Evolutionary conservation across 2,888 invertebrate genomes (phyloP).

Genomic region (Eremobia ochroleuca): DNA sequence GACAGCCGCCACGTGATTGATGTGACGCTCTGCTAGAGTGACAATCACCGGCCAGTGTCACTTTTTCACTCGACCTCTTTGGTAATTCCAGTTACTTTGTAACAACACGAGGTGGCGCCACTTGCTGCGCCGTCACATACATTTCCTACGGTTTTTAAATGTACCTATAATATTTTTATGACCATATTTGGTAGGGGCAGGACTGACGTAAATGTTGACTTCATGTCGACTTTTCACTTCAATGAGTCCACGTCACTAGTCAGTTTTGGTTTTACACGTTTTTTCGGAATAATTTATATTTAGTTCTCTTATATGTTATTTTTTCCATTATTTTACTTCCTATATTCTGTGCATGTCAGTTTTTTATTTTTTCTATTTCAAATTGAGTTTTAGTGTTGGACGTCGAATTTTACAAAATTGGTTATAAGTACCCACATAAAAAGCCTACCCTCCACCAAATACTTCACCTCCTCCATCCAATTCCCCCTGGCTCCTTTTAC

Average conservation of each 20-base stretch:
- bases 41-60: neutral
- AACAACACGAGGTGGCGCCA: neutral
- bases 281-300: neutral
- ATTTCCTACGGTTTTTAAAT: neutral
- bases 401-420: neutral
- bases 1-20: neutral
- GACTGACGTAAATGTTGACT: neutral
- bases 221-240: neutral
- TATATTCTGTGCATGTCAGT: neutral
- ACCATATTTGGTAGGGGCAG: constrained; percentile 11
- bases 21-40: neutral
- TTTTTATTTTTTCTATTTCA: neutral
- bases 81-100: neutral
- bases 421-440: neutral
- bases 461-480: neutral
- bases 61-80: neutral
- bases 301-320: neutral
- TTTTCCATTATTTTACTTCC: neutral
- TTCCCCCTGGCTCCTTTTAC: neutral
- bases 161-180: neutral
- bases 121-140: neutral
- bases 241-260: neutral
- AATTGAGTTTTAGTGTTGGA: neutral
- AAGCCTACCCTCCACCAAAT: neutral
- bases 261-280: neutral